Evolutionary conservation across 2,797 vertebrate species (phyloP).

Genomic region (Lepilemur ruficaudatus): DNA sequence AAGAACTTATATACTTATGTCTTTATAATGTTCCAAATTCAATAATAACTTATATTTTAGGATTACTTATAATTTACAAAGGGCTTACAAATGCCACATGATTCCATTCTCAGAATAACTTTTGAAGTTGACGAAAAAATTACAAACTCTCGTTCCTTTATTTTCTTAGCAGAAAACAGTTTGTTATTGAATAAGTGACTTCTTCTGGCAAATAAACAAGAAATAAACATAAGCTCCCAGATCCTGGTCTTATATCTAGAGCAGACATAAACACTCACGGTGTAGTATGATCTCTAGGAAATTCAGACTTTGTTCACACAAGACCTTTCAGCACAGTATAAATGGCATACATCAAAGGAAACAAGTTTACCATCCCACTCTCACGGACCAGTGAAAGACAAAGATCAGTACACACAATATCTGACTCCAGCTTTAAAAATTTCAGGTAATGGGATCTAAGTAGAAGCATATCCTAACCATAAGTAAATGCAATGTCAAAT

Average conservation of each 20-base stretch:
- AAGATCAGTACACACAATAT: background rate
- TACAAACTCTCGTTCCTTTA: background rate
- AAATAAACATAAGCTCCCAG: background rate
- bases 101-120: background rate
- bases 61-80: conserved; percentile 8
- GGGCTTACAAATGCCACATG: background rate
- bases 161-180: background rate
- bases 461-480: background rate
- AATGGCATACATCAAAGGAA: background rate
- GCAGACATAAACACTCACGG: background rate
- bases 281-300: background rate
- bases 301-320: background rate
- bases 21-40: background rate
- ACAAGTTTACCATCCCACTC: background rate
- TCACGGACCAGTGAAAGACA: background rate
- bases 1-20: background rate
- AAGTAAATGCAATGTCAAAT: background rate
- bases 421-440: background rate
- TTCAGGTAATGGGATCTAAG: background rate
- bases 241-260: background rate
- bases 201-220: background rate
- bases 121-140: background rate
- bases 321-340: background rate
- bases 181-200: background rate
- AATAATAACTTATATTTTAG: background rate